These are phyloP conservation scores for Chitala chitala DNA, from an alignment of 2,113 vertebrate species.

Conservation along the genomic window DNA sequence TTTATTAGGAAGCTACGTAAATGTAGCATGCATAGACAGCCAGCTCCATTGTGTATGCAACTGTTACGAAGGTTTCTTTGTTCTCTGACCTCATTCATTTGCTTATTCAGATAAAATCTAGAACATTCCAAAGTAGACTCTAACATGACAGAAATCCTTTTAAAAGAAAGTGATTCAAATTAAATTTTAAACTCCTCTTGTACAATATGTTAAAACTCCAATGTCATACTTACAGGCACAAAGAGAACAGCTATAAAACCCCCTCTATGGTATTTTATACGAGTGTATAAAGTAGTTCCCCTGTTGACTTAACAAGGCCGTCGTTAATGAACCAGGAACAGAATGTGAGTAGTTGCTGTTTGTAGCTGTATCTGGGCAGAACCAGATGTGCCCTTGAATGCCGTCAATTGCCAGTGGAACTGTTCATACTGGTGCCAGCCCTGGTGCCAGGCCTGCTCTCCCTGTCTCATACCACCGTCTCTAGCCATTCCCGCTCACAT, in stretches of 20 bases:
- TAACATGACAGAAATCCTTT: too few species aligned
- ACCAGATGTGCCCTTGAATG: constrained; percentile 63
- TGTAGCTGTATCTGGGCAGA: constrained; percentile 53
- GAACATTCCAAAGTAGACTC: not conserved
- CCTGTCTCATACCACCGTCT: not conserved
- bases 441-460: not conserved
- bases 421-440: constrained; percentile 54
- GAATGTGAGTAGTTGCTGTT: constrained; percentile 58
- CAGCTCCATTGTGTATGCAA: too few species aligned
- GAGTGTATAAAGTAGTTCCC: not conserved
- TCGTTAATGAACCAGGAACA: constrained; percentile 50
- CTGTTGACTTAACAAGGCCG: constrained; percentile 30
- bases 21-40: too few species aligned
- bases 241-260: not conserved
- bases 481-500: too few species aligned
- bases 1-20: too few species aligned
- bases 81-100: too few species aligned
- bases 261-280: not conserved
- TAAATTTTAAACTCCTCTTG: too few species aligned
- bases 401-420: constrained; percentile 49
- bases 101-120: not conserved
- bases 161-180: too few species aligned
- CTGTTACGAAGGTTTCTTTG: too few species aligned
- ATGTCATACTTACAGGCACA: too few species aligned
- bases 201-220: too few species aligned